Evolutionary conservation across 2,888 invertebrate species (phyloP).

Genomic region (Pseudococcus longispinus): DNA sequence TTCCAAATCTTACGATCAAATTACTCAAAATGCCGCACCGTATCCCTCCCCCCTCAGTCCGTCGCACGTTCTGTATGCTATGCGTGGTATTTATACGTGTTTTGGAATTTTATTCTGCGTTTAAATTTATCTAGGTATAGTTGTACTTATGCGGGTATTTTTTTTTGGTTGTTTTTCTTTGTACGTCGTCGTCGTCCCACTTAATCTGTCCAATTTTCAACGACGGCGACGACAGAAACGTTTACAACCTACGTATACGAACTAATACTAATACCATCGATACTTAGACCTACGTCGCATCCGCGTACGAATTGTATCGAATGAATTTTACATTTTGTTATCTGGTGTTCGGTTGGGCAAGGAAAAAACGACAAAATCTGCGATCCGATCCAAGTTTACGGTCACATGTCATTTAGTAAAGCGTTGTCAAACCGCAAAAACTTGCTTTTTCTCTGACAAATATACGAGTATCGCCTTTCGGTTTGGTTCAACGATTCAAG

Average conservation of each 20-base stretch:
- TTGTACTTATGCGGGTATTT: not conserved
- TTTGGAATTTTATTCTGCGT: not conserved
- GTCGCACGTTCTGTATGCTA: too few relatives aligned
- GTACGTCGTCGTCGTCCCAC: not conserved
- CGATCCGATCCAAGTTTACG: slow-evolving; percentile 6
- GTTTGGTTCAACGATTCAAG: slow-evolving; percentile 19
- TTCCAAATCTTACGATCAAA: not conserved
- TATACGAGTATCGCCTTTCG: slow-evolving; percentile 1
- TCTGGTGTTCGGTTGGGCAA: not conserved
- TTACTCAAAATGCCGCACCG: not conserved
- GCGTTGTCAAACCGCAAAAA: slow-evolving; percentile 33
- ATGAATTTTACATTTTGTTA: slow-evolving; percentile 25
- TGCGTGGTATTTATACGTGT: not conserved
- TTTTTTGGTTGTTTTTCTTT: not conserved
- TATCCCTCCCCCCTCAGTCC: too few relatives aligned
- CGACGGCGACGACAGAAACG: not conserved
- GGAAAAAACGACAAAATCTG: not conserved
- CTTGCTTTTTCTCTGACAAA: slow-evolving; percentile 3
- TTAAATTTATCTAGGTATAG: not conserved
- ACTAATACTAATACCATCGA: not conserved
- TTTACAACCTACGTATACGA: not conserved
- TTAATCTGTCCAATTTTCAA: slow-evolving; percentile 10
- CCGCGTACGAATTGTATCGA: not conserved
- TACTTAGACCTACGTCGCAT: not conserved
- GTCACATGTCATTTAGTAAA: slow-evolving; percentile 5